Conservation (phyloP, 2,797 vertebrate genomes). For the Calcarius lapponicus region DNA sequence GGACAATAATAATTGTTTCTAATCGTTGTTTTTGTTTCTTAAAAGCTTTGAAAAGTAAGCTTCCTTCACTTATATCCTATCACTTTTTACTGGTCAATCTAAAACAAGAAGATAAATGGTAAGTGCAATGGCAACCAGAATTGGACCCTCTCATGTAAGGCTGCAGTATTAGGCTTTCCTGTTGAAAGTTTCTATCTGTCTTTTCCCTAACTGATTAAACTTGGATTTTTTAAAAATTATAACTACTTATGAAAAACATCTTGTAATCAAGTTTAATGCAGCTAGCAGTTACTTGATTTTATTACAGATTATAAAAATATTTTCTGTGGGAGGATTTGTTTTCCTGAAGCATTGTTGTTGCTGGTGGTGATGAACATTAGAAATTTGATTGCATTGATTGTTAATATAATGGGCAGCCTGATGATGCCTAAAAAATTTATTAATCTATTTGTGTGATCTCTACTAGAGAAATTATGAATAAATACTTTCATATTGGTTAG, state of each 20-base stretch:
- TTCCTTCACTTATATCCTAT: conserved; percentile 47
- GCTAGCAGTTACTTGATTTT: background rate
- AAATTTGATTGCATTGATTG: background rate
- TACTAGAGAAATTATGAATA: background rate
- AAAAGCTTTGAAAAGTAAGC: conserved; percentile 69
- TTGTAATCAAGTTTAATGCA: background rate
- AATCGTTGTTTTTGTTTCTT: conserved; percentile 68
- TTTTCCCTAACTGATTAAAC: background rate
- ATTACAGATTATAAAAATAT: background rate
- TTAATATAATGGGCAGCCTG: background rate
- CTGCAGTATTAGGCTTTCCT: background rate
- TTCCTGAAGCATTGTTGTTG: background rate
- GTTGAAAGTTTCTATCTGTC: background rate
- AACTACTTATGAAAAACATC: background rate
- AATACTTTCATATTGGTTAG: background rate
- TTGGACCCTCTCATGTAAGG: background rate
- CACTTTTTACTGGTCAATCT: conserved; percentile 67
- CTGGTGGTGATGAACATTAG: background rate
- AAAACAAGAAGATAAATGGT: conserved; percentile 68
- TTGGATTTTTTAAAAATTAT: background rate
- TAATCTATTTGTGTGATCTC: background rate
- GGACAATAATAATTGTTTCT: conserved; percentile 35
- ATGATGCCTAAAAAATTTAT: background rate
- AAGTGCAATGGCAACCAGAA: conserved; percentile 46
- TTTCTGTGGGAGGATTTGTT: background rate